Conservation (phyloP, 2,113 vertebrate species). For the Tychaedon coryphoeus region DNA sequence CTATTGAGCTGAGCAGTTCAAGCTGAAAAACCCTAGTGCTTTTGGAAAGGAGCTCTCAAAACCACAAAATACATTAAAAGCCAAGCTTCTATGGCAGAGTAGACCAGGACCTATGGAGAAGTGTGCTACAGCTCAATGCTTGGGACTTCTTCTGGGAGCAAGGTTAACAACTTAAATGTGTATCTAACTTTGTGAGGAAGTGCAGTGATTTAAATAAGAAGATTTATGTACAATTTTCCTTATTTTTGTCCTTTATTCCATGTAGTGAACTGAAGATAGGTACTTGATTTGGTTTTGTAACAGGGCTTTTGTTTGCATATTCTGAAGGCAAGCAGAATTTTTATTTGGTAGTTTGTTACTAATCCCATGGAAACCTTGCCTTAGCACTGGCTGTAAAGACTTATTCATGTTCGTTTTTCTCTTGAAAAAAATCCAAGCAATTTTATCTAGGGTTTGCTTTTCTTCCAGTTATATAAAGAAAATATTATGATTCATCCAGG, state of each 20-base stretch:
- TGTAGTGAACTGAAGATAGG: neutral
- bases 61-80: neutral
- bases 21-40: conserved; percentile 18
- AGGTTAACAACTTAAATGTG: accelerated
- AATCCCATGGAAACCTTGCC: neutral
- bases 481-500: conserved; percentile 23
- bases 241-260: neutral
- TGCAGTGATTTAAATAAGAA: neutral
- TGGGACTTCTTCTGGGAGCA: neutral
- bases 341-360: neutral
- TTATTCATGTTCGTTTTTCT: neutral
- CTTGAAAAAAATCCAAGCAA: neutral
- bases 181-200: neutral
- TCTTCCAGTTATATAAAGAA: conserved; percentile 1
- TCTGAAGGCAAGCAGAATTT: neutral
- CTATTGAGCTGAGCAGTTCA: conserved; percentile 8
- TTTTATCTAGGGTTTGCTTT: conserved; percentile 11
- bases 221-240: neutral
- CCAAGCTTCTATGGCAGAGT: neutral
- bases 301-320: neutral
- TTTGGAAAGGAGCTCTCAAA: neutral
- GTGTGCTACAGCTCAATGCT: neutral
- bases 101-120: neutral
- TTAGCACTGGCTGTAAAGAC: neutral
- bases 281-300: neutral